phyloP scores from a whole-genome alignment of 2,113 vertebrate species.

The Tupaia tana region DNA sequence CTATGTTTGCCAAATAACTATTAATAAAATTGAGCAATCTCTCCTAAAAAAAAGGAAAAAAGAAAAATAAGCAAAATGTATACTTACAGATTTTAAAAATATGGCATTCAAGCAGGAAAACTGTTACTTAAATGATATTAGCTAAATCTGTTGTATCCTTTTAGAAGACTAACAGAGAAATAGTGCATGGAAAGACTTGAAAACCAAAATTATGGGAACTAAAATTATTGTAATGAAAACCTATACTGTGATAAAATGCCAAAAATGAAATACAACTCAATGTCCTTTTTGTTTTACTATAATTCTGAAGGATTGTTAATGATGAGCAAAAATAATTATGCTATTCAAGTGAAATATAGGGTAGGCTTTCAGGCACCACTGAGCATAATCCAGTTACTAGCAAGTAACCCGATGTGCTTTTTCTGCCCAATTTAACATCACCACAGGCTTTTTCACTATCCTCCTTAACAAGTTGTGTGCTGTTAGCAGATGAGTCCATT shows the following conservation, averaged over 20 bases:
- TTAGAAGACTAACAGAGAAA: background rate
- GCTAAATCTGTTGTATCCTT: background rate
- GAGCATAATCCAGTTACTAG: conserved; percentile 29
- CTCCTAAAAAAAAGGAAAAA: too few species aligned
- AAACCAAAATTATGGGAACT: background rate
- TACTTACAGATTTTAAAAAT: background rate
- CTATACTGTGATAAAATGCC: background rate
- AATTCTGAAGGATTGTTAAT: conserved; percentile 16
- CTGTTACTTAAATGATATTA: background rate
- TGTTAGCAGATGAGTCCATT: conserved; percentile 47
- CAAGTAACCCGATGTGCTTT: conserved; percentile 55
- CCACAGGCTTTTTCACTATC: conserved; percentile 53
- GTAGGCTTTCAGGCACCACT: background rate
- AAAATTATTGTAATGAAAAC: conserved; percentile 31
- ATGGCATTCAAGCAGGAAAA: background rate
- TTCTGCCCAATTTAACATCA: conserved; percentile 70
- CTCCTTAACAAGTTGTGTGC: conserved; percentile 26
- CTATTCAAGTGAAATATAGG: background rate
- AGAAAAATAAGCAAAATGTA: conserved; percentile 5
- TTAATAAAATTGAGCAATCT: background rate
- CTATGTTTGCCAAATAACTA: background rate
- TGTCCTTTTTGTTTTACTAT: background rate
- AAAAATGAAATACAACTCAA: conserved; percentile 33
- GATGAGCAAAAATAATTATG: conserved; percentile 10
- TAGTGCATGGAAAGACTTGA: background rate